Base-by-base conservation (phyloP, 2,888 invertebrate genomes). In the Poecilus cupreus region DNA sequence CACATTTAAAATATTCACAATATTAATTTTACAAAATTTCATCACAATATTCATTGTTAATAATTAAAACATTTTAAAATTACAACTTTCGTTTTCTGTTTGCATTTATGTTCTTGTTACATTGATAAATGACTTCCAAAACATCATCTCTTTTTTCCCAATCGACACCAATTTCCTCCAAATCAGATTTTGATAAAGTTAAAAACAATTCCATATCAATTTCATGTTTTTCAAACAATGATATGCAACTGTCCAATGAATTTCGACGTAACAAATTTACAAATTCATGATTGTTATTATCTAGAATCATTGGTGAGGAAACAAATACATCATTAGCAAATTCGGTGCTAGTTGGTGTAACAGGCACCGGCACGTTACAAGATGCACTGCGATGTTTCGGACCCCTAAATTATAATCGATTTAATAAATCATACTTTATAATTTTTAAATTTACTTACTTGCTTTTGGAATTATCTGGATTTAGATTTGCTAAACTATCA, bases 141-240 rank as follows among this genome's bases (percentile, higher is more conserved):
- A 80, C 54, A 22, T 72, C 74, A 24, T 80, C 80, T 32, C 80
- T 49, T 51, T 72, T 57, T n/a, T 72, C 26, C 80, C 72, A 72
- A 16, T 80, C 72, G 0, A 80, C 37, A 8, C 70, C 72, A 57
- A 54, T 54, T 57, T 72, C 57, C 3, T 80, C 57, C 11, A 72
- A 51, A 72, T 80, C 72, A 39, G 39, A 54, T 80, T 57, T 72
- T 3, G 72, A 57, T 37, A 80, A 39, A 24, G 70, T 43, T 39
- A 72, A 22, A 72, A 80, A 80, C 16, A 72, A 54, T 6, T 72
- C 74, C 72, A 80, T 54, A 24, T 80, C 80, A 20, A 80, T 80
- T 80, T 80, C 80, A 43, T 80, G 80, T 80, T 80, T 74, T 39
- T 72, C 24, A 57, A 80, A 80, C 18, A 80, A 54, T 6, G 54